phyloP scores from a whole-genome alignment of 2,113 vertebrate species.

The Bubo blakistoni region DNA sequence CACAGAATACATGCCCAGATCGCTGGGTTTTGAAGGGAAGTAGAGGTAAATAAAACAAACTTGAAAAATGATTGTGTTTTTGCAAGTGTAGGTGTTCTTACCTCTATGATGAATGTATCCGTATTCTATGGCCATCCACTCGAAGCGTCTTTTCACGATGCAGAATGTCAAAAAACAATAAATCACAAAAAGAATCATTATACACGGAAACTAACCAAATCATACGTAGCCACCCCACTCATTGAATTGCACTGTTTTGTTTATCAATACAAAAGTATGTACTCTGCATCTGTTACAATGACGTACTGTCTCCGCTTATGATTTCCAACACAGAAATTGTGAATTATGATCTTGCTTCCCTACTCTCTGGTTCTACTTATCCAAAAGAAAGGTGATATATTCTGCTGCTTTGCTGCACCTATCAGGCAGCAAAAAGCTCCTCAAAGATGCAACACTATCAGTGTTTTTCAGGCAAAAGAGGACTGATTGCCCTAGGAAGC shows the following conservation, averaged over 20 bases:
- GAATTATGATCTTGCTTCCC: background rate
- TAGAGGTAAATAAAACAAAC: background rate
- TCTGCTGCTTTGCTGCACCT: background rate
- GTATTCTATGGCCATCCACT: background rate
- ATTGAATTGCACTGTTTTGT: background rate
- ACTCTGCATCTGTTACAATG: background rate
- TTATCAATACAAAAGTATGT: background rate
- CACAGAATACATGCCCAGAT: background rate
- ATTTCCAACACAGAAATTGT: background rate
- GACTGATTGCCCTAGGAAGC: background rate
- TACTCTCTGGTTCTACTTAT: background rate
- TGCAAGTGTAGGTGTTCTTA: background rate
- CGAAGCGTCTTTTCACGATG: background rate
- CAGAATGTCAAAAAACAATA: background rate
- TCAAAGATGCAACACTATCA: background rate
- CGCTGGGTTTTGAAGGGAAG: background rate
- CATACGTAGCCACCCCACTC: background rate
- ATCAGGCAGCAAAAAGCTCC: background rate
- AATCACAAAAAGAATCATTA: background rate
- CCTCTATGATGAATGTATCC: background rate
- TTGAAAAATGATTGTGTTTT: background rate
- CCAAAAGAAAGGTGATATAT: background rate
- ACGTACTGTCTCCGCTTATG: fast-evolving
- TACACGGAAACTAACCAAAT: background rate
- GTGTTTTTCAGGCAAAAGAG: background rate